These are phyloP conservation scores for Arctocebus calabarensis DNA, from an alignment of 2,797 vertebrate genomes.

Conservation along the genomic window DNA sequence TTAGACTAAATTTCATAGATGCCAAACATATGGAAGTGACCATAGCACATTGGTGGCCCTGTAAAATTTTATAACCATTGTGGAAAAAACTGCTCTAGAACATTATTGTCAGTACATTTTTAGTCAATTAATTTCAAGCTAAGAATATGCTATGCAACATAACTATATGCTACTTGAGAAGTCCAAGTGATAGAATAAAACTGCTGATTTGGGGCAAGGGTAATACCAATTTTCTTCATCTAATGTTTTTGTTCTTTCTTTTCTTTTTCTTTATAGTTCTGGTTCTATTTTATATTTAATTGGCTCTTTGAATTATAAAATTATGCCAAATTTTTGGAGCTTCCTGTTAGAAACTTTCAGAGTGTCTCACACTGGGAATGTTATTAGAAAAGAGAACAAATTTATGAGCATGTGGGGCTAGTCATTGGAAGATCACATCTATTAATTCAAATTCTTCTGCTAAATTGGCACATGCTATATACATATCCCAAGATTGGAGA, in stretches of 20 bases:
- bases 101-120: neutral
- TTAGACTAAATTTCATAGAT: neutral
- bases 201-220: neutral
- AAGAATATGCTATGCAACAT: neutral
- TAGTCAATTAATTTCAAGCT: neutral
- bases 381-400: slow-evolving; percentile 78
- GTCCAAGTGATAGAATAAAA: neutral
- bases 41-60: neutral
- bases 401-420: slow-evolving; percentile 80
- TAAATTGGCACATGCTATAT: slow-evolving; percentile 74
- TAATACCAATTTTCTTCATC: neutral
- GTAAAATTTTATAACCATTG: neutral
- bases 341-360: slow-evolving; percentile 72
- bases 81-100: neutral
- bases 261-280: neutral
- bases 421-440: slow-evolving; percentile 84
- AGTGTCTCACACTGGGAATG: slow-evolving; percentile 59
- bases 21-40: neutral
- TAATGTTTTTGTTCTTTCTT: neutral
- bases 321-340: slow-evolving; percentile 64
- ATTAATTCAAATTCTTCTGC: slow-evolving; percentile 86
- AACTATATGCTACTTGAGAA: neutral
- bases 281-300: slow-evolving; percentile 82
- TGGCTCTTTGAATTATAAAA: slow-evolving; percentile 68
- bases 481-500: slow-evolving; percentile 68